Evolutionary conservation across 2,888 invertebrate genomes (phyloP), one percentile per base, ranked within the genome.

Genomic region (Ypsolopha sequella): DNA sequence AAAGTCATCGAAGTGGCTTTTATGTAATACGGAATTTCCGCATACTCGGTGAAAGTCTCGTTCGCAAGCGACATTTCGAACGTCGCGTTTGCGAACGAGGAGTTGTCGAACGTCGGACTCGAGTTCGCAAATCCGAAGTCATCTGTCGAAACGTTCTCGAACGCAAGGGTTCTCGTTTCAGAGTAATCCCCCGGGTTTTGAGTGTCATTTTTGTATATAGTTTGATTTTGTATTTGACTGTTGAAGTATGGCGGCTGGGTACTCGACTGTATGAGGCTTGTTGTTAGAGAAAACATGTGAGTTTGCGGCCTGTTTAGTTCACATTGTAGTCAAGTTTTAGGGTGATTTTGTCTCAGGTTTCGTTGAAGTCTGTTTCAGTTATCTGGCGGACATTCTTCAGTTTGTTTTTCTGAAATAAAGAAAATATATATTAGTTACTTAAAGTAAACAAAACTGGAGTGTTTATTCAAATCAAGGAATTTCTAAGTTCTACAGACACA

Each of bases 1-100:
- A 96, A 91, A 33, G 94, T 89, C 90, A 96, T 96, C 8, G 96
- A 96, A 1, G 94, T 94, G 51, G 93, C 92, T 60, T 95, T 91
- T 75, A 97, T 94, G 87, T 97, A 96, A 68, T 91, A 88, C 59
- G 96, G 96, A 66, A 96, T 90, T 64, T 90, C 88, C 55, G 89
- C 88, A 62, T 82, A 85, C 50, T 84, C 84, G 53, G 79, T 78
- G 55, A 72, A 80, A 58, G 78, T 81, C 11, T 65, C 66, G 54
- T 64, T 69, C 7, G 48, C 14, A 8, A 48, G 41, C 60, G 71
- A 58, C 64, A 69, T 68, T 52, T 66, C 70, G 61, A 67, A 69
- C 43, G 70, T 35, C 11, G 55, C 13, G 53, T 75, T 74, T 53
- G 62, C 51, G 53, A 63, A 59, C 56, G 65, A 67, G 47, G 70